Base-by-base conservation (phyloP, 2,113 vertebrate genomes). In the Bambusicola thoracicus region DNA sequence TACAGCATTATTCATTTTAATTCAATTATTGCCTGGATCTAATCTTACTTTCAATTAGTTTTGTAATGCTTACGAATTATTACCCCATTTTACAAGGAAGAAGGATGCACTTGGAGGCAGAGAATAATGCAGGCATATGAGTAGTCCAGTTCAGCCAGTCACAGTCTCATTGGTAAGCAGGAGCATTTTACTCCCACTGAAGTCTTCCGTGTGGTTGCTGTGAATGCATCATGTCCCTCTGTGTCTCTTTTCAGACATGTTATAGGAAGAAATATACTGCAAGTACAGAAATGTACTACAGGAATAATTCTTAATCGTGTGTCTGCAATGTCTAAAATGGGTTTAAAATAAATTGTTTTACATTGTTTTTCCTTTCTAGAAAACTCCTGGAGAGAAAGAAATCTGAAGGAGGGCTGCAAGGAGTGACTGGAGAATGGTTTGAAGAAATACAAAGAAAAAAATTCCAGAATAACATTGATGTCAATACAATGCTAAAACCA, bases 391-490 rank as follows among this genome's bases (percentile, higher is more conserved):
- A 97, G 87, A 97, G 87, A 82, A 98, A 97, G 79, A 96, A 96
- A 29, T 92, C 97, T 91, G 91, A 94, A 81, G 90, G 95, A 61
- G 97, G 96, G 88, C 97, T 98, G 68, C 98, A 97, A 36, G 98
- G 98, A 81, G 90, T 97, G 58, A 98, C 98, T 78, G 98, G 98
- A 79, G 96, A 98, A 97, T 98, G 98, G 98, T 98, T 98, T 97
- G 97, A 98, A 97, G 98, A 98, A 97, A 98, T 98, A 94, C 97
- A 98, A 96, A 98, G 96, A 83, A 98, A 97, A 93, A 98, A 97
- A 86, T 98, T 98, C 94, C 97, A 97, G 78, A 97, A 97, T 94
- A 96, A 97, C 61, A n/a, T 48, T 36, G 97, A 98, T 88, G 94
- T 97, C 86, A 97, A 94, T 86, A 97, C 94, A 65, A 97, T 98